These are phyloP conservation scores for Rafetus swinhoei DNA, from an alignment of 2,113 vertebrate species.

Conservation along the genomic window DNA sequence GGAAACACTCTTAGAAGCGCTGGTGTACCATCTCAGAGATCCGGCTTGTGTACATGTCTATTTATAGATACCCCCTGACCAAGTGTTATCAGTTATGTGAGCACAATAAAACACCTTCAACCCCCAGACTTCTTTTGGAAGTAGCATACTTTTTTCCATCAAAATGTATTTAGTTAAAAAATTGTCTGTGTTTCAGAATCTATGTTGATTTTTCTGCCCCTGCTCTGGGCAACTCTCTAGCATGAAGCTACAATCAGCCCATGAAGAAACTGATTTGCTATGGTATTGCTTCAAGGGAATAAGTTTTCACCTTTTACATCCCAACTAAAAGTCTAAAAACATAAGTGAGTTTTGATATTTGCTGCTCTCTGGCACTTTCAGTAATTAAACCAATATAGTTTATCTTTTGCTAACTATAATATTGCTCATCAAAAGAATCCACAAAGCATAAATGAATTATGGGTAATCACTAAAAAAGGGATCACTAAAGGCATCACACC, in stretches of 20 bases:
- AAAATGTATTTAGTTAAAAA: conserved; percentile 69
- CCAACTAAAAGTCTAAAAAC: not conserved
- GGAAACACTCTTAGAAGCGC: not conserved
- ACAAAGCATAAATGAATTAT: conserved; percentile 2
- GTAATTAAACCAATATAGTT: not conserved
- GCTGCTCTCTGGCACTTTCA: conserved; percentile 7
- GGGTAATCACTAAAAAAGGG: conserved; percentile 51
- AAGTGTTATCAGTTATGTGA: conserved; percentile 20
- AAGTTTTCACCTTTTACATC: not conserved
- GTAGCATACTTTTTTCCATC: conserved; percentile 49
- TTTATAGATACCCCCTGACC: not conserved
- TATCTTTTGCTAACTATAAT: conserved; percentile 38
- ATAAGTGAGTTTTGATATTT: not conserved
- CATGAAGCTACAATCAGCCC: conserved; percentile 59
- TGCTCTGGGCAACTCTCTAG: conserved; percentile 35
- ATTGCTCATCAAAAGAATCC: conserved; percentile 4
- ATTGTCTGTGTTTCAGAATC: conserved; percentile 31
- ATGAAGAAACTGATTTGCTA: conserved; percentile 60
- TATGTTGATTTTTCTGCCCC: conserved; percentile 59
- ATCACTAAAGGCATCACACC: conserved; percentile 64
- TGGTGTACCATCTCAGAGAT: not conserved
- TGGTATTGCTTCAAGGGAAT: conserved; percentile 28
- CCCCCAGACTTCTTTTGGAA: conserved; percentile 31
- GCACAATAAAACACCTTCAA: not conserved
- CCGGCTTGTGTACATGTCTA: not conserved